Evolutionary conservation across 2,888 invertebrate genomes (phyloP), one percentile per base, ranked within the genome.

Genomic region (Poecilobothrus nobilitatus): DNA sequence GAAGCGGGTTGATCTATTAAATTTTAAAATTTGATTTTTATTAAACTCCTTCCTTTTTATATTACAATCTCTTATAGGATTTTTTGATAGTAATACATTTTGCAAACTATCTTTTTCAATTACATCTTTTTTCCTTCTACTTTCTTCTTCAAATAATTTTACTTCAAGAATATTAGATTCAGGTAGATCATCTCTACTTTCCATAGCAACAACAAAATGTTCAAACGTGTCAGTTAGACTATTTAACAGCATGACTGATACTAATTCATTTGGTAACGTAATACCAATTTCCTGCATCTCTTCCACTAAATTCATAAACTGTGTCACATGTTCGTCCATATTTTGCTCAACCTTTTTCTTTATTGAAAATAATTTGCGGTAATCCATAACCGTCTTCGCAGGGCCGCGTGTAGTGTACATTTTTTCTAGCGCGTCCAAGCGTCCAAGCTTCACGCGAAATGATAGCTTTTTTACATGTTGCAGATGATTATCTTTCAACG

Each of bases 81-180:
- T 63, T 63, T 63, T 63, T 9, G 63, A 9, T 2, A 63, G 10
- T 15, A 63, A 63, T 12, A 22, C 63, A 63, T 63, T 63, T 15
- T 3, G 6, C 12, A 10, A 3, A 63, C 22, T 22, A 4, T 63
- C 63, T 63, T 2, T 12, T 44, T 63, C 12, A 10, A 63, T 27
- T 63, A 15, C 20, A 21, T 21, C 63, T 21, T 21, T 20, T 64
- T 18, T n/a, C 33, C 18, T 33, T 22, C 15, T 27, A 44, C 8
- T 63, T 63, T 63, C 63, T 22, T 63, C 63, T 63, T 63, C 63
- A 10, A 63, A 15, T 21, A 63, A 20, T 63, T 63, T 63, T 6
- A 15, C 1, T 33, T 63, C 27, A 15, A 63, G 27, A 22, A 7
- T 5, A 20, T 20, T 18, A 12, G 22, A 9, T 2, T 63, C 63